Base-by-base conservation (phyloP, 2,888 invertebrate genomes). In the Dermolepida albohirtum region DNA sequence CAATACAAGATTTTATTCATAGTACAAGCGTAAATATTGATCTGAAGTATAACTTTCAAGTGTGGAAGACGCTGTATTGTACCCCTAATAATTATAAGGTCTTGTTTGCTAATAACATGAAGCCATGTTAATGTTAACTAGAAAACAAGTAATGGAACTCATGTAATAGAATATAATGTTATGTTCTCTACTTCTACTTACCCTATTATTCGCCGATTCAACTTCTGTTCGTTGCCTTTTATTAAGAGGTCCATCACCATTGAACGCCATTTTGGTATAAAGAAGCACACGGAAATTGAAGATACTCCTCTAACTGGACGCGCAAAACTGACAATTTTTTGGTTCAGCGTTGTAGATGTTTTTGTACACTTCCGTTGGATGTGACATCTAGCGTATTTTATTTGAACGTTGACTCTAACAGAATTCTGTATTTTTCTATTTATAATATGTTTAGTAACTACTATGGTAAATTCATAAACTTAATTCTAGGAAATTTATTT, bases 221-320 rank as follows among this genome's bases (percentile, higher is more conserved):
- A 80, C 77, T 74, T 84, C 85, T 67, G 83, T 84, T 72, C 84
- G 80, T 74, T 83, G 84, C 76, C 84, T 79, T 81, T 85, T 85
- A 74, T 79, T 81, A 74, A 83, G 82, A 70, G 84, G 84, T 72
- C 88, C 87, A 86, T 89, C 88, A 81, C 89, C 89, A 86, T 89
- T 89, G 87, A 89, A 89, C 88, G 89, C 89, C 89, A 89, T 89
- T 84, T 85, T 88, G 86, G 84, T 87, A 86, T 86, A 88, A 87
- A 86, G 86, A 85, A 77, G 71, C 74, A 76, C 72, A 73, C 73
- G 70, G 70, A 47, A 76, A 71, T 68, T 72, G 75, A 76, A 78
- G 79, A 76, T 72, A 73, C 76, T 79, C 75, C 77, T 74, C 70
- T 76, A 68, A 80, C 79, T 77, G 78, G 79, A 81, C 82, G 81